Evolutionary conservation across 2,113 vertebrate species (phyloP).

Genomic region (Phocoena sinus): DNA sequence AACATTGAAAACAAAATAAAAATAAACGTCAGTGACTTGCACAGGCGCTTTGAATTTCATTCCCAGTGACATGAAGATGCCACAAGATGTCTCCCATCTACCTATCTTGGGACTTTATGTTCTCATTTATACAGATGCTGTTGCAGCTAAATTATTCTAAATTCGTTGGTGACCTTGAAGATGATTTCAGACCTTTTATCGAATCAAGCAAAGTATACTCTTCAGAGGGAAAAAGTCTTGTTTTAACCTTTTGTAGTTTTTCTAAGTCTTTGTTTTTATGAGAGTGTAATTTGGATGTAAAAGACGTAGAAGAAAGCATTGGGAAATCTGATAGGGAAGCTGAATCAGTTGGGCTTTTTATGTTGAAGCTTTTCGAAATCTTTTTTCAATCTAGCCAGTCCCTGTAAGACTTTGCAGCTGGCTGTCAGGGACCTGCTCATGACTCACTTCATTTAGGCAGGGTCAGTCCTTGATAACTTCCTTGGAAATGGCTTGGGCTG

Average conservation of each 20-base stretch:
- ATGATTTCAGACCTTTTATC: conserved; percentile 23
- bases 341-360: conserved; percentile 31
- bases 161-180: neutral
- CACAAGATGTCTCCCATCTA: neutral
- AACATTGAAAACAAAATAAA: conserved; percentile 13
- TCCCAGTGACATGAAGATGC: neutral
- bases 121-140: neutral
- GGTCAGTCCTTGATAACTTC: neutral
- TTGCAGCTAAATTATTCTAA: neutral
- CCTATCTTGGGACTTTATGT: neutral
- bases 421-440: conserved; percentile 13
- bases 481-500: neutral
- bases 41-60: neutral
- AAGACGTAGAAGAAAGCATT: conserved; percentile 11
- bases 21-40: neutral
- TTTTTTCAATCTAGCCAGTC: conserved; percentile 18
- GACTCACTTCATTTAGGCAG: neutral
- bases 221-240: neutral
- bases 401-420: conserved; percentile 45
- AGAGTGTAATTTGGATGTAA: conserved; percentile 40
- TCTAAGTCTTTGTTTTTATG: conserved; percentile 45
- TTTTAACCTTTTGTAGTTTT: conserved; percentile 42
- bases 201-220: neutral
- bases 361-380: conserved; percentile 42
- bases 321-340: conserved; percentile 35